Evolutionary conservation across 2,888 invertebrate species (phyloP).

Genomic region (Chalcis sispes): DNA sequence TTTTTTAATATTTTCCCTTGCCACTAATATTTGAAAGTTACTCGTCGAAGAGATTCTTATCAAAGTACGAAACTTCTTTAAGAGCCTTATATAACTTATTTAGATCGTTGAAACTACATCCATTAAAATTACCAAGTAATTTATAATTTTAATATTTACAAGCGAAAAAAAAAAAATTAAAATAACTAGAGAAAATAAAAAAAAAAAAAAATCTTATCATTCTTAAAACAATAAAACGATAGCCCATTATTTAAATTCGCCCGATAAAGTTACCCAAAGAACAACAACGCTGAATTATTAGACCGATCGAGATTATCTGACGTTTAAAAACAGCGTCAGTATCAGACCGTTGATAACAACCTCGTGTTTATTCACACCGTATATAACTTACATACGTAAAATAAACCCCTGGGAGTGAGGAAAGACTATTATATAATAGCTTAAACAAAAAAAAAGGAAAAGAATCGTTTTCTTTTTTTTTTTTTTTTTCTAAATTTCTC

Average conservation of each 20-base stretch:
- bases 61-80: background rate
- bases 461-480: background rate
- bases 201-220: background rate
- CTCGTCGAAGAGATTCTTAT: background rate
- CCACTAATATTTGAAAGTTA: background rate
- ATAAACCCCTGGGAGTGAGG: background rate
- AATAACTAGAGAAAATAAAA: too few relatives aligned
- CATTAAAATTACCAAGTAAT: too few relatives aligned
- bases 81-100: constrained; percentile 5
- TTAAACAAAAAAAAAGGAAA: background rate
- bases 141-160: background rate
- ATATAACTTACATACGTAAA: background rate
- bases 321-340: too few relatives aligned
- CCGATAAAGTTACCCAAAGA: constrained; percentile 17
- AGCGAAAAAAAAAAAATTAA: constrained; percentile 6
- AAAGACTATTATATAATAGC: background rate
- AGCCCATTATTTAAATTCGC: constrained; percentile 2
- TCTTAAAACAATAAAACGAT: constrained; percentile 15
- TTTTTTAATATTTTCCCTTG: too few relatives aligned
- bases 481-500: background rate
- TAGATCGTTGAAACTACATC: background rate
- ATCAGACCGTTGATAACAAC: background rate
- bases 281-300: too few relatives aligned
- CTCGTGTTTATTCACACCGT: too few relatives aligned
- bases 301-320: too few relatives aligned